A percentile compares a stretch with the other conserved stretches of the same genome.
These are phyloP conservation scores for Amphiprion percula DNA, from an alignment of 2,113 vertebrate species.

Conservation along the genomic window DNA sequence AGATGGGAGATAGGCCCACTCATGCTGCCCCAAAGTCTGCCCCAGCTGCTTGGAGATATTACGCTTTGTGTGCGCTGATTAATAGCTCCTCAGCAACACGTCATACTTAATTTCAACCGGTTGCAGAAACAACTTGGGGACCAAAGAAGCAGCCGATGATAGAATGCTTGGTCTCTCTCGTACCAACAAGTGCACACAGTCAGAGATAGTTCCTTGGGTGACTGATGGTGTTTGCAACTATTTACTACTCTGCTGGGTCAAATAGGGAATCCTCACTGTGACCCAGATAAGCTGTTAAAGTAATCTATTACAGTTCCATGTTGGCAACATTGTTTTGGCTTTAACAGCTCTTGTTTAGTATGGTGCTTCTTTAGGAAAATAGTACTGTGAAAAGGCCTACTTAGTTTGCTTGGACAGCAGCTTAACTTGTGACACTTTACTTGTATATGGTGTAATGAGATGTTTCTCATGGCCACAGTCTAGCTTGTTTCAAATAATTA, in stretches of 20 bases:
- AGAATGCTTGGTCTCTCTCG: constrained; percentile 20
- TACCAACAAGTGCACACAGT: neutral
- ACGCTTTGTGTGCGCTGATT: constrained; percentile 65
- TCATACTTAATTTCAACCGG: constrained; percentile 44
- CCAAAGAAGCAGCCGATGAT: constrained; percentile 29
- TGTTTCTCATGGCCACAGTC: neutral
- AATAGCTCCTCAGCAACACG: constrained; percentile 44
- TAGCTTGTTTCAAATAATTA: neutral
- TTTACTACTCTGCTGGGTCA: constrained; percentile 45
- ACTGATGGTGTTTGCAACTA: constrained; percentile 11
- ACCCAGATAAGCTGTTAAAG: constrained; percentile 55
- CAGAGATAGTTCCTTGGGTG: constrained; percentile 18
- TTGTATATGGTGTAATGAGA: neutral
- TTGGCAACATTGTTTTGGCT: constrained; percentile 30
- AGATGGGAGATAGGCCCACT: constrained; percentile 71
- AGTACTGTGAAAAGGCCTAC: constrained; percentile 47
- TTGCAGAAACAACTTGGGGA: constrained; percentile 18
- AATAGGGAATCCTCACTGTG: constrained; percentile 52
- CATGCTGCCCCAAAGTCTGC: constrained; percentile 55
- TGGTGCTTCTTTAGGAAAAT: constrained; percentile 30
- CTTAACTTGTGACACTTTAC: constrained; percentile 2
- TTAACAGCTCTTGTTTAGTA: constrained; percentile 1
- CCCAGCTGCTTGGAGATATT: constrained; percentile 67
- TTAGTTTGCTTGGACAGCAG: constrained; percentile 38
- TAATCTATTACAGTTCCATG: constrained; percentile 53